Base-by-base conservation (phyloP, 2,113 vertebrate species). In the Chelonoidis abingdonii region DNA sequence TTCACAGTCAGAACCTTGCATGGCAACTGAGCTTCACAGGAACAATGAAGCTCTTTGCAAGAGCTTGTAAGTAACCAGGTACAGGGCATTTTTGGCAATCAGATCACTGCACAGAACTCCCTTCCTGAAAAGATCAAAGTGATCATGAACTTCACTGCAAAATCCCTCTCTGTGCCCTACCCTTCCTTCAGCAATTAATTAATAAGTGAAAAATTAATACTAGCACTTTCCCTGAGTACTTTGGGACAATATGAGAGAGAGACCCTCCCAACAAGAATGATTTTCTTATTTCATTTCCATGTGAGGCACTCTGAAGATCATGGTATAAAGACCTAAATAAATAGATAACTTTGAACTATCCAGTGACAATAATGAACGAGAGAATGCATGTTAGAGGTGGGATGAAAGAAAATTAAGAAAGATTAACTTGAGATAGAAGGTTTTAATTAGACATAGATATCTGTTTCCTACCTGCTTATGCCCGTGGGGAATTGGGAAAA, bases 381-480 rank as follows among this genome's bases (percentile, higher is more conserved):
- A 95, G 92, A 95, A 97, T 92, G 94, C 89, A 95, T 1, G 44
- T 93, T 96, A 80, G 84, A 94, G 88, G 87, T 94, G 54, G 87
- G 94, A 94, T 92, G 92, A 95, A 94, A 97, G 94, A 94, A 97
- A 96, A 95, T 97, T 96, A 95, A 97, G 94, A 89, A 85, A 92
- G 92, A 97, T 97, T 98, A 97, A 95, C 13, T 76, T 94, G 96
- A 93, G 93, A 93, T 87, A 95, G 91, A 97, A 95, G 92, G 95
- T 96, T 96, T 94, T 96, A 97, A 97, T 97, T 97, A 97, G 96
- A 88, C 92, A 93, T 25, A 72, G 90, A 89, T 97, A 98, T 96
- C 96, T 95, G 92, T 93, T 96, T 97, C 96, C 81, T 94, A 92
- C 95, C 94, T 95, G 89, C 89, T 95, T 96, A 95, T 95, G 95